phyloP scores from a whole-genome alignment of 2,888 invertebrate species.

The Tetanocera ferruginea region DNA sequence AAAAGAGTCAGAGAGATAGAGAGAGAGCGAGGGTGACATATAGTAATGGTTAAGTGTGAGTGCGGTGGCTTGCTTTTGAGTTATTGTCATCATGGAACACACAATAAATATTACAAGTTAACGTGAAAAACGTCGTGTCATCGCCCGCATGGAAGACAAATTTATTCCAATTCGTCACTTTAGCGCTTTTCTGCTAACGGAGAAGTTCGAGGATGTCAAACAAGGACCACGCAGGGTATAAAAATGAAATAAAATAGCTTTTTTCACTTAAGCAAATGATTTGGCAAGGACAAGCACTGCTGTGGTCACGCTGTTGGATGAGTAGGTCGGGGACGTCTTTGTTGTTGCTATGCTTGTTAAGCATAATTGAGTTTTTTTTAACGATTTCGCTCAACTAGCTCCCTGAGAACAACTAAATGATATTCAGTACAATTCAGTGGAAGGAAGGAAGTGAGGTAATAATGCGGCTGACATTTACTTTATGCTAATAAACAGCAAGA shows the following conservation, averaged over 20 bases:
- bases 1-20: background rate
- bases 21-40: background rate
- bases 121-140: constrained; percentile 16
- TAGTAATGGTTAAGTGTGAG: background rate
- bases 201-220: background rate
- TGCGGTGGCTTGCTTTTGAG: background rate
- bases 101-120: constrained; percentile 18
- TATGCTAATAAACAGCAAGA: constrained; percentile 13
- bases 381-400: constrained; percentile 1
- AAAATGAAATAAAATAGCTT: constrained; percentile 19
- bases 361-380: constrained; percentile 27
- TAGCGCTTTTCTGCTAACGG: background rate
- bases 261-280: constrained; percentile 26
- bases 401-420: constrained; percentile 6
- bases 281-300: background rate
- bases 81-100: constrained; percentile 23
- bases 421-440: background rate
- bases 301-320: background rate
- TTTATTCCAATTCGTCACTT: constrained; percentile 26
- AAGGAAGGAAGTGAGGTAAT: background rate
- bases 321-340: background rate
- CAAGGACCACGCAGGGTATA: constrained; percentile 1
- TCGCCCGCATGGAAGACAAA: constrained; percentile 24
- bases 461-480: constrained; percentile 28
- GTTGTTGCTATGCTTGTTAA: constrained; percentile 21